Percentiles rank a stretch among this genome's conserved stretches.
Conservation (phyloP, 2,797 vertebrate genomes). For the Scolopax rusticola region DNA sequence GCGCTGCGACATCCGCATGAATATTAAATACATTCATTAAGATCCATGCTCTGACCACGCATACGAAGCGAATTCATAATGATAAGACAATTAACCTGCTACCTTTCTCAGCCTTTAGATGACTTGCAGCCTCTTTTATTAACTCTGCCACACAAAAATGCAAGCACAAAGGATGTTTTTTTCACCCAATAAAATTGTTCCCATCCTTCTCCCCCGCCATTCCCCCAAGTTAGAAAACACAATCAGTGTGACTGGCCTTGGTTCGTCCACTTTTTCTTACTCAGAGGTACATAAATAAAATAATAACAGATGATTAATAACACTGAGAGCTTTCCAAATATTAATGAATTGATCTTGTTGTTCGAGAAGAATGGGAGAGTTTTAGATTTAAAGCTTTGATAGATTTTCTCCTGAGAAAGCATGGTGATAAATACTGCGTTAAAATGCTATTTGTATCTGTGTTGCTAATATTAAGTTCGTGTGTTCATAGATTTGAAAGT, state of each 20-base stretch:
- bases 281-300: constrained; percentile 63
- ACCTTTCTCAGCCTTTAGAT: constrained; percentile 12
- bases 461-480: constrained; percentile 53
- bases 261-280: not conserved
- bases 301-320: constrained; percentile 68
- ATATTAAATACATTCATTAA: constrained; percentile 61
- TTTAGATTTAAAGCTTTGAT: constrained; percentile 70
- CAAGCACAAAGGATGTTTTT: not conserved
- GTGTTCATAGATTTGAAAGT: constrained; percentile 52
- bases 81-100: constrained; percentile 60
- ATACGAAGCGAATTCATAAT: constrained; percentile 43
- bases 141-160: not conserved
- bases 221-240: not conserved
- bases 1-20: constrained; percentile 12
- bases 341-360: constrained; percentile 73
- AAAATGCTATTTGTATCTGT: constrained; percentile 67
- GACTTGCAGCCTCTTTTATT: constrained; percentile 19
- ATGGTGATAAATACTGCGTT: constrained; percentile 37
- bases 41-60: constrained; percentile 9
- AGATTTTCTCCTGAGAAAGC: constrained; percentile 58
- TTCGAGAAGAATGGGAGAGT: constrained; percentile 51
- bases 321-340: constrained; percentile 61
- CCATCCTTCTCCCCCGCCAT: not conserved
- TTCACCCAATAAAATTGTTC: not conserved
- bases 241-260: not conserved